Conservation (phyloP, 2,797 vertebrate species). For the Brachyalestes nurse region DNA sequence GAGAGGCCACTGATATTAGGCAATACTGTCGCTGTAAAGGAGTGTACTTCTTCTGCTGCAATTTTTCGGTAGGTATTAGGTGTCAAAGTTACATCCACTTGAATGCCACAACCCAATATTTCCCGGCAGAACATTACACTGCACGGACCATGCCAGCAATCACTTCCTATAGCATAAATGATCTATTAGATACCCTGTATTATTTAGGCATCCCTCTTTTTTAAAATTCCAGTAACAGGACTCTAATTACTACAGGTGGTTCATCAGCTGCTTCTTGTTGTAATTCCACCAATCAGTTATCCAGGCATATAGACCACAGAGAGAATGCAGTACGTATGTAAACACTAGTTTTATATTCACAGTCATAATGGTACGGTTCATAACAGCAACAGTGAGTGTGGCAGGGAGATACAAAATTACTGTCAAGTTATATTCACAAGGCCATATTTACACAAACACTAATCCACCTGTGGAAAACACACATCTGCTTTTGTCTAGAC, state of each 20-base stretch:
- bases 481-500: slow-evolving; percentile 1
- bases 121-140: too few species aligned
- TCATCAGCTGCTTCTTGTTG: slow-evolving; percentile 23
- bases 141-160: too few species aligned
- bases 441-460: slow-evolving; percentile 14
- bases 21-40: too few species aligned
- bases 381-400: not conserved
- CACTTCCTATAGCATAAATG: too few species aligned
- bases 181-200: too few species aligned
- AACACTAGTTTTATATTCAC: not conserved
- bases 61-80: too few species aligned
- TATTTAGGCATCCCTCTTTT: too few species aligned
- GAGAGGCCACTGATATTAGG: too few species aligned
- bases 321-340: not conserved
- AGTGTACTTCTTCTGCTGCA: too few species aligned
- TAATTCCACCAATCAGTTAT: not conserved
- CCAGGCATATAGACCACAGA: not conserved
- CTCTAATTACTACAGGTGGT: slow-evolving; percentile 7
- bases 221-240: not conserved
- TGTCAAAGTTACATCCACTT: too few species aligned
- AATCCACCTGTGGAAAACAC: slow-evolving; percentile 5
- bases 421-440: not conserved
- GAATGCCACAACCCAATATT: too few species aligned
- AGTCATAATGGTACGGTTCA: not conserved
- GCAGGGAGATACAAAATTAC: not conserved